Evolutionary conservation across 1,140 invertebrate genomes (phyloP), one percentile per base, ranked within the genome.

Genomic region (Himalopsyche phryganea): DNA sequence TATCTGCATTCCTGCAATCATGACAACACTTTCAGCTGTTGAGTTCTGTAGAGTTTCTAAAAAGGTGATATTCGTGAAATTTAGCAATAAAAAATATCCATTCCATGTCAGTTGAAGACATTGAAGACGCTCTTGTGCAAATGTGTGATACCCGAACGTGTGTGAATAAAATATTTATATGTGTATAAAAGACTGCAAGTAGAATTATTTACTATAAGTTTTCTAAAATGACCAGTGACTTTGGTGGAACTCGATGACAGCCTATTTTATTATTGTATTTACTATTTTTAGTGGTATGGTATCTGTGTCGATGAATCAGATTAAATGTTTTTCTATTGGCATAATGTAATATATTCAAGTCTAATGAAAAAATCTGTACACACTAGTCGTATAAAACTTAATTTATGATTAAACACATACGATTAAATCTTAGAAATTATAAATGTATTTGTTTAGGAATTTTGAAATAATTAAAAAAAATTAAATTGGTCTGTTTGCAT

Each of bases 21-120:
- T 65, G 74, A 74, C 53, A 77, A 78, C 66, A 76, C 76, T 47
- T 78, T 78, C 68, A 77, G 77, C 68, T 78, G 76, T 73, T 78
- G 73, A 77, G 69, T 57, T 19, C 57, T 53, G 50, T 20, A 14
- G 60, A 60, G 44, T 53, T 10, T 41, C n/a, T 15, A n/a, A 47
- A 20, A 19, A 54, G 35, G 56, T 58, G 49, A 58, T 58, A 20
- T 58, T 58, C 19, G 9, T n/a, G 36, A 42, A 48, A 57, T 68
- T 69, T 77, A 77, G 75, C 74, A 77, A 77, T 77, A 77, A 76
- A 71, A 73, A 74, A 49, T 52, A 58, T 76, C 74, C 75, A 76
- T 78, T 78, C 74, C 74, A 73, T 74, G 42, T 75, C 59, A 46
- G 51, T 11, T 57, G 15, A 15, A 56, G 47, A 53, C n/a, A 15